phyloP scores from a whole-genome alignment of 2,888 invertebrate genomes.

The Drosophila maculinotata region DNA sequence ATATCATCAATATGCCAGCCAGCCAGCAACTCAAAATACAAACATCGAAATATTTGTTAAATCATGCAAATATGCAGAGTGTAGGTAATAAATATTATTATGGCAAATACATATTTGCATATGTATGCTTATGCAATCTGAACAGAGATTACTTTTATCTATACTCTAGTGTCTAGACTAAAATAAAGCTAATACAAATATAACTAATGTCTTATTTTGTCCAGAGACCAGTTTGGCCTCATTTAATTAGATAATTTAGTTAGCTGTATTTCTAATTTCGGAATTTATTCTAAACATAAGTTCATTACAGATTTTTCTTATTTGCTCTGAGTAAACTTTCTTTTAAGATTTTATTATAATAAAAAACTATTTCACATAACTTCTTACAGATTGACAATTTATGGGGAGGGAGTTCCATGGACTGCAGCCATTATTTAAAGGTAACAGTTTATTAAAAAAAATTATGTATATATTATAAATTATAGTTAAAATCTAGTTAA shows the following conservation, averaged over 20 bases:
- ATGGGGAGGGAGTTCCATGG: conserved; percentile 5
- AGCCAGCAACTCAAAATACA: conserved; percentile 10
- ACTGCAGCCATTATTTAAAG: conserved; percentile 23
- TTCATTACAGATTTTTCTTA: not conserved
- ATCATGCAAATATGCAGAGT: conserved; percentile 10
- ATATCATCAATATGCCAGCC: conserved; percentile 54
- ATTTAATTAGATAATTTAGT: too few species aligned
- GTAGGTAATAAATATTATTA: too few species aligned
- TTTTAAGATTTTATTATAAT: not conserved
- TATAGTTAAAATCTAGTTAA: too few species aligned
- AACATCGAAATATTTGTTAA: conserved; percentile 21
- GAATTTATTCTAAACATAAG: too few species aligned
- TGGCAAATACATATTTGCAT: not conserved
- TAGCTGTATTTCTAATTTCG: too few species aligned
- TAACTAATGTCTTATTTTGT: too few species aligned
- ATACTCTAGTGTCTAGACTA: not conserved
- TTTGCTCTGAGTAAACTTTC: not conserved
- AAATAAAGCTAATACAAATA: not conserved
- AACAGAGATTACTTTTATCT: conserved; percentile 8
- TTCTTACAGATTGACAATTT: conserved; percentile 34
- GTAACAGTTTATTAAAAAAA: conserved; percentile 2
- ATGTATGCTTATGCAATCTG: not conserved
- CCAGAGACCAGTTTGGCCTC: too few species aligned
- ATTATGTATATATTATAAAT: too few species aligned
- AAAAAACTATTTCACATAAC: not conserved